Percentiles rank a stretch among this genome's conserved stretches.
Evolutionary conservation across 2,113 vertebrate genomes (phyloP).

Genomic region (Meriones unguiculatus): DNA sequence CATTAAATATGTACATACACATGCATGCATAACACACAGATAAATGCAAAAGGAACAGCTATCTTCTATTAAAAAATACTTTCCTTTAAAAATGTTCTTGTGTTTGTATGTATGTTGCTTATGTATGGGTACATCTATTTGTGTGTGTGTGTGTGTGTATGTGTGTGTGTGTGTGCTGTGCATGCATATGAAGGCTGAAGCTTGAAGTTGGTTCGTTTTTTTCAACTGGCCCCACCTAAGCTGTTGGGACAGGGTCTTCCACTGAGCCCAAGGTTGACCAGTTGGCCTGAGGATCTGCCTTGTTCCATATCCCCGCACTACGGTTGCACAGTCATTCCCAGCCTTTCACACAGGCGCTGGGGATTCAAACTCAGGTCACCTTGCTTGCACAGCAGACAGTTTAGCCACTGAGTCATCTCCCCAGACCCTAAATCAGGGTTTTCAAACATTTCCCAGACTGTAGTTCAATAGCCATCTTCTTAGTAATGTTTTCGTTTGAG

Average conservation of each 20-base stretch:
- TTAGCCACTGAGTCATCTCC: background rate
- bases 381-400: too few relatives aligned
- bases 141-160: too few relatives aligned
- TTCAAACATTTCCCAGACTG: background rate
- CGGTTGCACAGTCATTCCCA: background rate
- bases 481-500: background rate
- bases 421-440: background rate
- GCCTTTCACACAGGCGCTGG: background rate
- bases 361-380: background rate
- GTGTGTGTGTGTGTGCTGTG: too few relatives aligned
- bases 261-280: background rate
- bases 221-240: background rate
- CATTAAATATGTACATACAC: background rate
- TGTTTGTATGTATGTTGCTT: background rate
- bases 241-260: background rate
- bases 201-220: background rate
- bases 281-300: background rate
- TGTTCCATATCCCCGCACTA: background rate
- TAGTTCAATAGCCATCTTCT: background rate
- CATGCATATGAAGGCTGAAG: background rate
- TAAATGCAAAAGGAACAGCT: background rate
- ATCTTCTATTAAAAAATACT: background rate
- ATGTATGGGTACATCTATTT: background rate
- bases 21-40: background rate
- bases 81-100: background rate